Conservation (phyloP, 2,888 invertebrate genomes). For the Baronia brevicornis region DNA sequence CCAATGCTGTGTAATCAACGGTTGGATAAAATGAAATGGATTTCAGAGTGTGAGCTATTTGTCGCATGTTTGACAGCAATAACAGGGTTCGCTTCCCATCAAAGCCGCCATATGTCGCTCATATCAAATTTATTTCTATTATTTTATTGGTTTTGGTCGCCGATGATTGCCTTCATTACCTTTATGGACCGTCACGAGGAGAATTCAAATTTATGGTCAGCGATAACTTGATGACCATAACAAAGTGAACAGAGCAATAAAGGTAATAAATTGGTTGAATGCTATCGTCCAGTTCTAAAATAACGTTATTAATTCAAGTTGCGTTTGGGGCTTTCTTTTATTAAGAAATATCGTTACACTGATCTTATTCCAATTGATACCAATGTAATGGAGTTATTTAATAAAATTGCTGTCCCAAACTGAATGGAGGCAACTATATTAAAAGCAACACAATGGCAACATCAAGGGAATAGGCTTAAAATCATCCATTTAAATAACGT, state of each 20-base stretch:
- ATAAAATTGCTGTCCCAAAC: slow-evolving; percentile 21
- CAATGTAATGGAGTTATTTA: slow-evolving; percentile 11
- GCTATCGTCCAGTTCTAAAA: slow-evolving; percentile 32
- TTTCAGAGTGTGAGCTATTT: slow-evolving; percentile 61
- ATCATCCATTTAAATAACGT: slow-evolving; percentile 75
- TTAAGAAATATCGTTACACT: no score
- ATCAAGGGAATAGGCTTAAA: slow-evolving; percentile 68
- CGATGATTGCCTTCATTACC: slow-evolving; percentile 72
- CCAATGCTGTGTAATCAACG: slow-evolving; percentile 73
- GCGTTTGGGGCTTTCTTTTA: slow-evolving; percentile 12
- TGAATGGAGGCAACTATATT: slow-evolving; percentile 55
- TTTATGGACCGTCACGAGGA: slow-evolving; percentile 71
- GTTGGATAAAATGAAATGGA: slow-evolving; percentile 64
- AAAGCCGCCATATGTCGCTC: slow-evolving; percentile 72
- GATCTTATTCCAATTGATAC: slow-evolving; percentile 5
- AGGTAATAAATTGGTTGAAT: slow-evolving; percentile 62
- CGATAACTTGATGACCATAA: slow-evolving; percentile 68
- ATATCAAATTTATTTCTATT: slow-evolving; percentile 76
- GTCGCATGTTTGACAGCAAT: slow-evolving; percentile 76
- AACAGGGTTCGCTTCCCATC: slow-evolving; percentile 70
- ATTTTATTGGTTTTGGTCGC: slow-evolving; percentile 67
- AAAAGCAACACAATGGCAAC: slow-evolving; percentile 55
- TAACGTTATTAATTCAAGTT: slow-evolving; percentile 24
- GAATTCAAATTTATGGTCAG: slow-evolving; percentile 69
- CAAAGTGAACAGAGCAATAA: slow-evolving; percentile 66